A percentile compares a stretch with the other conserved stretches of the same genome.
Conservation (phyloP, 35 echinoderm and acorn worm species). For the Apostichopus californicus region DNA sequence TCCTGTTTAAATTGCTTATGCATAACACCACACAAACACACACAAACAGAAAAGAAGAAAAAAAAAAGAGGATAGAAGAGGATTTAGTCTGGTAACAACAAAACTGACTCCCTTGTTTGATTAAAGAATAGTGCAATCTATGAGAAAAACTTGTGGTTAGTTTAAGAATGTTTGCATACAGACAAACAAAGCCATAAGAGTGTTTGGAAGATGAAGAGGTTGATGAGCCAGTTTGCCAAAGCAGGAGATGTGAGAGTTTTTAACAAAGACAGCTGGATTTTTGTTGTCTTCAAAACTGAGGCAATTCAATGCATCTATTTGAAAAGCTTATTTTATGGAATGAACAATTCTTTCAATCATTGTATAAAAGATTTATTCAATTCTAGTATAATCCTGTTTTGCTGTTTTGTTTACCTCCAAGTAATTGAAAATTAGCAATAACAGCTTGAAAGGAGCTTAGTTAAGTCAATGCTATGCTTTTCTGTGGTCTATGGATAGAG, state of each 20-base stretch:
- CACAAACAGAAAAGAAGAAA: not conserved
- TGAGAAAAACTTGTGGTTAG: not conserved
- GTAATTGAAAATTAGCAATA: too few species aligned
- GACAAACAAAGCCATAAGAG: not conserved
- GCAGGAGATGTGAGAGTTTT: not conserved
- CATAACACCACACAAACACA: too few species aligned
- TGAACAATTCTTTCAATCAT: too few species aligned
- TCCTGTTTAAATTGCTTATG: too few species aligned
- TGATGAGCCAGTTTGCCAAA: not conserved
- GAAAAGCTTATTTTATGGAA: too few species aligned
- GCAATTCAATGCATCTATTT: too few species aligned
- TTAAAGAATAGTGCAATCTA: not conserved
- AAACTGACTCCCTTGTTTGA: not conserved
- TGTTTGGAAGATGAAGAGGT: not conserved
- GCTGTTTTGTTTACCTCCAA: too few species aligned
- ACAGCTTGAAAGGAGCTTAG: too few species aligned
- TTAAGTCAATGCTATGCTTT: too few species aligned
- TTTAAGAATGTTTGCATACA: not conserved
- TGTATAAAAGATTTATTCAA: too few species aligned
- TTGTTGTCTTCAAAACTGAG: not conserved
- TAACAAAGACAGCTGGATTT: not conserved
- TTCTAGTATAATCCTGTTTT: too few species aligned
- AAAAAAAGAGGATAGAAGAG: not conserved
- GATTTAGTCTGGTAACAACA: not conserved
- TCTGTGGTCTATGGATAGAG: too few species aligned